Percentiles rank a stretch among this genome's conserved stretches.
Evolutionary conservation across 2,888 invertebrate species (phyloP).

Genomic region (Deroplatys truncata): DNA sequence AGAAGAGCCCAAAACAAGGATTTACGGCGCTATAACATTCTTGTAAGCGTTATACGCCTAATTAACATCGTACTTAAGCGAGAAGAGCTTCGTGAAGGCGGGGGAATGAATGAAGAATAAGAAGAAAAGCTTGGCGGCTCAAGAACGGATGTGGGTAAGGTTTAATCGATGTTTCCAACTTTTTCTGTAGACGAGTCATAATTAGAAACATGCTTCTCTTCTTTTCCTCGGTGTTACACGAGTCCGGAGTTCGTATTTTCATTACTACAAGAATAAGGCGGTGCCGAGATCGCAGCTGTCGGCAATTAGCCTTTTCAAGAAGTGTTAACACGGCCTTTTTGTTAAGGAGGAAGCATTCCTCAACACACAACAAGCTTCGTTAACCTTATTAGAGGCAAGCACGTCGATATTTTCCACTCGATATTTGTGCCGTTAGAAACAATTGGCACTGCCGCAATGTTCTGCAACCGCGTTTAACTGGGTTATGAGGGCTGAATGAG

Average conservation of each 20-base stretch:
- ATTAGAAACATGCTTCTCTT: background rate
- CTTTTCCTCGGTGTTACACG: background rate
- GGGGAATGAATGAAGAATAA: background rate
- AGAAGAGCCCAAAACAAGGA: background rate
- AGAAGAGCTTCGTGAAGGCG: background rate
- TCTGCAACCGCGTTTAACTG: background rate
- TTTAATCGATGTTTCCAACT: background rate
- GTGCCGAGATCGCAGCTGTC: background rate
- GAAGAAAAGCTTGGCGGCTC: background rate
- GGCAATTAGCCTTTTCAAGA: background rate
- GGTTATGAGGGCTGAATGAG: background rate
- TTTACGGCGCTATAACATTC: background rate
- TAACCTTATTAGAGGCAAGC: background rate
- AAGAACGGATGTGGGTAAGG: background rate
- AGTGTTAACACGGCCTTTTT: background rate
- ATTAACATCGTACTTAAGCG: background rate
- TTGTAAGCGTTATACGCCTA: background rate
- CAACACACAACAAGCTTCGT: background rate
- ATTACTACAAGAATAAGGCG: background rate
- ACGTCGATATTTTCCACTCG: background rate
- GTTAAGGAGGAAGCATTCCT: background rate
- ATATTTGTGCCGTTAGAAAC: background rate
- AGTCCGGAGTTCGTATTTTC: background rate
- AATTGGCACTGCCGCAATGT: background rate
- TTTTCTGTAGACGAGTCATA: background rate